Conservation (phyloP, 1,140 invertebrate genomes). For the Calliphora vicina region DNA sequence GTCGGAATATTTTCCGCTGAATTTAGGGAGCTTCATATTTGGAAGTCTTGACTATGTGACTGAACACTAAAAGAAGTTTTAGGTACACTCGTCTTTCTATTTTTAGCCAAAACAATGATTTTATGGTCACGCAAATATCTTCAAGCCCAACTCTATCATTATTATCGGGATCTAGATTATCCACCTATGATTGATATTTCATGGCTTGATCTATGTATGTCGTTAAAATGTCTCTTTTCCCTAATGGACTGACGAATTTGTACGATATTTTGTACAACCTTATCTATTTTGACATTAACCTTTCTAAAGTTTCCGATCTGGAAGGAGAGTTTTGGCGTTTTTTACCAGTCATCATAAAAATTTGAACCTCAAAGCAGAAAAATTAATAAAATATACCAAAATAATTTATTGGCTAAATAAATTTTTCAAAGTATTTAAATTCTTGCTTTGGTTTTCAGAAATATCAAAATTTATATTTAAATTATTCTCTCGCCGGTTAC, state of each 20-base stretch:
- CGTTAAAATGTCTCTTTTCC: conserved; percentile 15
- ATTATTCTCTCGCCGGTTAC: not conserved
- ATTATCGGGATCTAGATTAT: not conserved
- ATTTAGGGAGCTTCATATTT: too few relatives aligned
- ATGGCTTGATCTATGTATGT: conserved; percentile 1
- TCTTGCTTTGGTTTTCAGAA: not conserved
- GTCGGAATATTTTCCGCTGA: too few relatives aligned
- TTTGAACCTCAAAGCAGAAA: not conserved
- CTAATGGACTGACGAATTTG: not conserved
- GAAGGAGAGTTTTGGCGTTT: not conserved
- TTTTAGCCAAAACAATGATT: not conserved
- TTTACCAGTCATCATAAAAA: not conserved
- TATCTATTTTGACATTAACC: not conserved
- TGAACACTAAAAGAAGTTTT: not conserved
- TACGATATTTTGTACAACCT: not conserved
- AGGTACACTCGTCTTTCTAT: not conserved
- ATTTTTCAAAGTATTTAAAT: not conserved
- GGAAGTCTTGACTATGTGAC: conserved; percentile 7
- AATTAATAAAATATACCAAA: not conserved
- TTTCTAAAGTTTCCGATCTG: not conserved
- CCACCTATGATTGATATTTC: not conserved
- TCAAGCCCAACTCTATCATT: not conserved
- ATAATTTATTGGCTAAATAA: not conserved
- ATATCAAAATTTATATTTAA: not conserved
- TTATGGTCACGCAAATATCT: not conserved